A percentile compares a stretch with the other conserved stretches of the same genome.
Conservation (phyloP, 2,113 vertebrate species). For the Hirundichthys speculiger region DNA sequence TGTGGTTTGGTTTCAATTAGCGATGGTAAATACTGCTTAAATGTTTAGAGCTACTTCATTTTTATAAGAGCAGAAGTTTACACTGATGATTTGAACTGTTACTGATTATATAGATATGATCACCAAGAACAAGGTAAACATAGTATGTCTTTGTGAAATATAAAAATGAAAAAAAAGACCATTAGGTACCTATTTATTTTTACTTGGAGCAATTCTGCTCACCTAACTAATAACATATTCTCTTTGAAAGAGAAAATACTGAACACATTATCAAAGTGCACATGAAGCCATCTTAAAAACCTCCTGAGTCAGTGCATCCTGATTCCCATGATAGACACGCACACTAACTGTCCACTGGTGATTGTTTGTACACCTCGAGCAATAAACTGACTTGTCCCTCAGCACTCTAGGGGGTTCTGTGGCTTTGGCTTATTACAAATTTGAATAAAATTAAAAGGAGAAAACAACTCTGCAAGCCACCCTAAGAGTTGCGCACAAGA, state of each 20-base stretch:
- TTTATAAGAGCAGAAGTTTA: too few relatives aligned
- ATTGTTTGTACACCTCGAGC: constrained; percentile 34
- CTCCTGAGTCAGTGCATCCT: constrained; percentile 17
- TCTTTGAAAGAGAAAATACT: constrained; percentile 26
- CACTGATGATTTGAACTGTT: too few relatives aligned
- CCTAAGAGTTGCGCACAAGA: constrained; percentile 20
- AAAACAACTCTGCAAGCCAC: constrained; percentile 49
- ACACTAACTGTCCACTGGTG: constrained; percentile 9
- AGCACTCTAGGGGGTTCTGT: constrained; percentile 33
- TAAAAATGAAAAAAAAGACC: too few relatives aligned
- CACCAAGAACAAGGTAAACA: too few relatives aligned
- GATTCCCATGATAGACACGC: constrained; percentile 4
- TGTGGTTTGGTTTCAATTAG: too few relatives aligned
- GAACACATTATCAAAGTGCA: constrained; percentile 8
- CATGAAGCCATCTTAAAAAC: constrained; percentile 15
- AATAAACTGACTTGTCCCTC: constrained; percentile 46
- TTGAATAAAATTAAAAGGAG: constrained; percentile 24
- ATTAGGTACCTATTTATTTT: too few relatives aligned
- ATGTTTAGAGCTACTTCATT: too few relatives aligned
- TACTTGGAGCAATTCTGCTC: too few relatives aligned
- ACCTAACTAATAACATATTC: constrained; percentile 4
- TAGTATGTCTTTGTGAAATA: too few relatives aligned
- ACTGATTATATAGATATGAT: too few relatives aligned
- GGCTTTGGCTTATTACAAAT: constrained; percentile 51
- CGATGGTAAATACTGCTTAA: too few relatives aligned